Base-by-base conservation (phyloP, 1,140 invertebrate genomes). In the Pogonognathellus flavescens region DNA sequence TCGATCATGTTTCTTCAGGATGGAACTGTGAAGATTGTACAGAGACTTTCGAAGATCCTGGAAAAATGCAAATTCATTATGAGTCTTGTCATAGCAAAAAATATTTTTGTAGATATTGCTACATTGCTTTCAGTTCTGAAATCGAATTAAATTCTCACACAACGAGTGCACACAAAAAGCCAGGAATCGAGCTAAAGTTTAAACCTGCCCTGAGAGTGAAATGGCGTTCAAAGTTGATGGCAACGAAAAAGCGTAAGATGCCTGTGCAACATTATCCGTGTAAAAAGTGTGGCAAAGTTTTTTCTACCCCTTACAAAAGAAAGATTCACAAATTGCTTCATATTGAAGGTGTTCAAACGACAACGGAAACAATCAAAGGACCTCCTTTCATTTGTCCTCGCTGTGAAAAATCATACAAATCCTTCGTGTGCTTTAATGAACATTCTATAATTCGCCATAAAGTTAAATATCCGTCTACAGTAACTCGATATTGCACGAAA, bases 221-320 rank as follows among this genome's bases (percentile, higher is more conserved):
- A 25, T 14, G 25, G 25, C 22, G 62, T 0, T 16, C 22, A 22
- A 66, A 66, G 25, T 66, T 66, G 22, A 66, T 25, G 13, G 11
- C 8, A 22, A 22, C 11, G 14, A 25, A 13, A 14, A 1, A 11
- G 2, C 10, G 6, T 5, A 31, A 18, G 3, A 0, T 20, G 14
- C 62, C 62, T 11, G 62, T 66, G 22, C 62, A 25, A 22, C 62
- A 66, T 25, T 66, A 13, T 66, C 62, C 62, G 1, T 66, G 62
- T 13, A 66, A 66, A 13, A 66, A 66, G 25, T 66, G 62, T 14
- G 6, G 20, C 9, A 11, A 31, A 25, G 22, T 66, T 2, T 66
- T 66, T 66, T 31, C 22, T 1, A 66, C 62, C 10, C 62, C 62
- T 1, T 66, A 66, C 62, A 66, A 66, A 31, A 1, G 22, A 0